Conservation (phyloP, 1,140 invertebrate genomes). For the Cepaea nemoralis region DNA sequence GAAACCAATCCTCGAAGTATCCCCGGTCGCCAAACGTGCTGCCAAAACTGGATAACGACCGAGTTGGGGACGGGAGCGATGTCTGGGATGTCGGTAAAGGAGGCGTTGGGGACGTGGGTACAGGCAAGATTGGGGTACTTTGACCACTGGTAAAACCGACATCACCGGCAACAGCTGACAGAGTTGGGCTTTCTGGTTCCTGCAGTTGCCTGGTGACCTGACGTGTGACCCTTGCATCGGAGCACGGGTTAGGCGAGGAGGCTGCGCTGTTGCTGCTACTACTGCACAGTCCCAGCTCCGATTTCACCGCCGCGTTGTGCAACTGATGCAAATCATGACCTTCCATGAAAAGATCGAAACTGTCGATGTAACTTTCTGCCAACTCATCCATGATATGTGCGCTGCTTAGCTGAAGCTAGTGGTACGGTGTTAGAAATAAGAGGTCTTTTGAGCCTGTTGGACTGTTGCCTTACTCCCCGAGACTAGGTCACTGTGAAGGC, state of each 20-base stretch:
- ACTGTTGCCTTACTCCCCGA: constrained; percentile 45
- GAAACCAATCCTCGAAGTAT: constrained; percentile 43
- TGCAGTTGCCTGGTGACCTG: constrained; percentile 35
- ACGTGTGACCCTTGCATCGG: constrained; percentile 42
- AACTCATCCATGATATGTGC: constrained; percentile 50
- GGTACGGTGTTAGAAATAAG: constrained; percentile 34
- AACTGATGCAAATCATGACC: constrained; percentile 56
- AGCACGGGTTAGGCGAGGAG: constrained; percentile 32
- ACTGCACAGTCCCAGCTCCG: constrained; percentile 38
- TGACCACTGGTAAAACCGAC: constrained; percentile 12
- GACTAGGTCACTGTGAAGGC: constrained; percentile 46
- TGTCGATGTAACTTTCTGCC: constrained; percentile 64
- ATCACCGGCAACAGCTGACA: constrained; percentile 32
- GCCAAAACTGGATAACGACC: constrained; percentile 39
- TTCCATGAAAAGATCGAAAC: constrained; percentile 64
- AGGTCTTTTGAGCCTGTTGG: constrained; percentile 46
- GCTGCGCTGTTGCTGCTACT: too few species aligned
- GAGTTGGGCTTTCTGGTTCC: constrained; percentile 35
- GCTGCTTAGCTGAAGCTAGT: constrained; percentile 12
- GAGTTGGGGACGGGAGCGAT: constrained; percentile 30
- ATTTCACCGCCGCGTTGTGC: constrained; percentile 53
- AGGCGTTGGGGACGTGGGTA: constrained; percentile 33
- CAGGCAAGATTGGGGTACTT: constrained; percentile 15
- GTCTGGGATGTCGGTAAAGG: constrained; percentile 30
- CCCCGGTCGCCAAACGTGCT: constrained; percentile 38